phyloP scores from a whole-genome alignment of 2,888 invertebrate species.

The Tenthredo mesomela region DNA sequence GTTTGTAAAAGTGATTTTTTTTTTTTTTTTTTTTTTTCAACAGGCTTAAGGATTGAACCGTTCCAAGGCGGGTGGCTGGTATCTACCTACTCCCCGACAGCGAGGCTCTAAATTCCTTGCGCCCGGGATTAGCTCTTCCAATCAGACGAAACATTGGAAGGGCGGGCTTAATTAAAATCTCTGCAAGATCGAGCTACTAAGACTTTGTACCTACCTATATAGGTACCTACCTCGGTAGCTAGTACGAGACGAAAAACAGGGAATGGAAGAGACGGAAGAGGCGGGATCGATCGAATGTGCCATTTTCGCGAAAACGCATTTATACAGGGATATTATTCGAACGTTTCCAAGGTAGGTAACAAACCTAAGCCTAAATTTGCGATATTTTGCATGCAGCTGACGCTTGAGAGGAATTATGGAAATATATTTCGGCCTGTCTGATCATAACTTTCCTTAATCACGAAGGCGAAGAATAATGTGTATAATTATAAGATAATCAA shows the following conservation, averaged over 20 bases:
- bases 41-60: slow-evolving; percentile 29
- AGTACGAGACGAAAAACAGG: background rate
- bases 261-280: background rate
- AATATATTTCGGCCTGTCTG: slow-evolving; percentile 37
- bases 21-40: slow-evolving; percentile 51
- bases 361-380: background rate
- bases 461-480: slow-evolving; percentile 19
- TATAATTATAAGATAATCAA: slow-evolving; percentile 41
- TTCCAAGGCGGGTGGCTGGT: slow-evolving; percentile 13
- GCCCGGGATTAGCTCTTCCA: slow-evolving; percentile 72
- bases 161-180: slow-evolving; percentile 78
- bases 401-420: slow-evolving; percentile 34
- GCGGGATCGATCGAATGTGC: slow-evolving; percentile 13
- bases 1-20: slow-evolving; percentile 61
- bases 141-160: slow-evolving; percentile 76
- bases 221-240: background rate
- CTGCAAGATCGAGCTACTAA: slow-evolving; percentile 65
- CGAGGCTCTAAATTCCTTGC: slow-evolving; percentile 71
- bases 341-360: background rate
- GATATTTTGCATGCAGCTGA: slow-evolving; percentile 35
- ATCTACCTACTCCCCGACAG: slow-evolving; percentile 60
- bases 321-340: background rate
- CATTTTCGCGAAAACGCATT: slow-evolving; percentile 1
- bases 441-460: slow-evolving; percentile 46
- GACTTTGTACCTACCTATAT: slow-evolving; percentile 30